Evolutionary conservation across 1,140 invertebrate species (phyloP).

Genomic region (Homarus americanus): DNA sequence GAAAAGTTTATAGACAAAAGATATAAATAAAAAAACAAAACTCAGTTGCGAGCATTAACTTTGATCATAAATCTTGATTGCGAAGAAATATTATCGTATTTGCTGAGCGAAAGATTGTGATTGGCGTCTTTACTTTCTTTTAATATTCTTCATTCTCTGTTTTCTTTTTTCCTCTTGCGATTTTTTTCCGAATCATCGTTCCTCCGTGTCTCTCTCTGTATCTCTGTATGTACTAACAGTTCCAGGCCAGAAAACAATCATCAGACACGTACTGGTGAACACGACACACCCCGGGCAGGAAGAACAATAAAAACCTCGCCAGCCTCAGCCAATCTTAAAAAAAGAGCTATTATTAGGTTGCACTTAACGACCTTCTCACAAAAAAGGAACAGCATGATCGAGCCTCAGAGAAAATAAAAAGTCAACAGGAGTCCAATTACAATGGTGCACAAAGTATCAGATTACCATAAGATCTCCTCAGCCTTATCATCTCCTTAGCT

Average conservation of each 20-base stretch:
- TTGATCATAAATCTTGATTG: no score
- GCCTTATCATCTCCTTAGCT: conserved; percentile 6
- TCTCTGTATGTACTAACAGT: no score
- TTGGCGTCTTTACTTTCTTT: no score
- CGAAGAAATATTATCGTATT: no score
- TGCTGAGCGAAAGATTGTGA: no score
- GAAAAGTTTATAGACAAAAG: neutral
- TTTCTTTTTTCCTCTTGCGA: no score
- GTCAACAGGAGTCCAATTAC: conserved; percentile 5
- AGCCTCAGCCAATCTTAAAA: neutral
- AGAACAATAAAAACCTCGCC: neutral
- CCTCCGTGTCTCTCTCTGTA: no score
- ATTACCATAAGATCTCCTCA: conserved; percentile 25
- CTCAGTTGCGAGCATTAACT: neutral
- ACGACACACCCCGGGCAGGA: no score
- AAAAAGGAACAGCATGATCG: neutral
- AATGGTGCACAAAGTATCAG: conserved; percentile 20
- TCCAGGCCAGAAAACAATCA: no score
- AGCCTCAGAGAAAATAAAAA: neutral
- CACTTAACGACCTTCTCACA: neutral
- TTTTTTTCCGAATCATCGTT: no score
- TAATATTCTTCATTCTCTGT: no score
- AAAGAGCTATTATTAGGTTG: neutral
- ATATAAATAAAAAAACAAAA: neutral
- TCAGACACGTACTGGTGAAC: neutral